Percentiles rank a stretch among this genome's conserved stretches.
Evolutionary conservation across 2,113 vertebrate species (phyloP).

Genomic region (Daphoenositta chrysoptera): DNA sequence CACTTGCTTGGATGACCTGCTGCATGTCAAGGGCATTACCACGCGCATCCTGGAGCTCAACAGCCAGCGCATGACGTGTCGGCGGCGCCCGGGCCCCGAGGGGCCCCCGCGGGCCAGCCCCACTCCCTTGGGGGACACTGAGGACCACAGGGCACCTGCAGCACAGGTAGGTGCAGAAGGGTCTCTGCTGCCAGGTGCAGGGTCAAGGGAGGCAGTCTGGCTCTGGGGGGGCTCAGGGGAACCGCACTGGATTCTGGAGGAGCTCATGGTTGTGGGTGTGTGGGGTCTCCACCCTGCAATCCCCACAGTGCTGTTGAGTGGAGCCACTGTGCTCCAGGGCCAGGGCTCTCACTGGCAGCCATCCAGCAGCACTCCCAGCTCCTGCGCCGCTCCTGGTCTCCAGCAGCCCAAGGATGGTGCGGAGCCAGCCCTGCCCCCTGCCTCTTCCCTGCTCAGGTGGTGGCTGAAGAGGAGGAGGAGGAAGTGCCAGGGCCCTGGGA

Average conservation of each 20-base stretch:
- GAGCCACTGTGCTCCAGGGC: no score
- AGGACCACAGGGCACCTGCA: neutral
- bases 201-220: neutral
- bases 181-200: neutral
- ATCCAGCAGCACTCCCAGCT: neutral
- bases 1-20: constrained; percentile 49
- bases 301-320: neutral
- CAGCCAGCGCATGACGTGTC: constrained; percentile 47
- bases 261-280: neutral
- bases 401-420: neutral
- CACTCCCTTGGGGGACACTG: neutral
- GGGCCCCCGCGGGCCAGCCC: neutral
- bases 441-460: neutral
- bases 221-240: neutral
- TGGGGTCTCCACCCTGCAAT: neutral
- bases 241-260: neutral
- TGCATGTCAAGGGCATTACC: constrained; percentile 62
- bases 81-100: neutral
- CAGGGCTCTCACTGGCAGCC: neutral
- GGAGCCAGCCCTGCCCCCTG: neutral
- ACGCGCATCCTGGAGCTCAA: constrained; percentile 61
- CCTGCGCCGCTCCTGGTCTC: neutral
- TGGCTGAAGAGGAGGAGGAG: neutral
- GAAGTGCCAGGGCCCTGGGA: neutral
- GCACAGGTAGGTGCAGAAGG: neutral